Evolutionary conservation across 2,113 vertebrate species (phyloP).

Genomic region (Plectropomus leopardus): DNA sequence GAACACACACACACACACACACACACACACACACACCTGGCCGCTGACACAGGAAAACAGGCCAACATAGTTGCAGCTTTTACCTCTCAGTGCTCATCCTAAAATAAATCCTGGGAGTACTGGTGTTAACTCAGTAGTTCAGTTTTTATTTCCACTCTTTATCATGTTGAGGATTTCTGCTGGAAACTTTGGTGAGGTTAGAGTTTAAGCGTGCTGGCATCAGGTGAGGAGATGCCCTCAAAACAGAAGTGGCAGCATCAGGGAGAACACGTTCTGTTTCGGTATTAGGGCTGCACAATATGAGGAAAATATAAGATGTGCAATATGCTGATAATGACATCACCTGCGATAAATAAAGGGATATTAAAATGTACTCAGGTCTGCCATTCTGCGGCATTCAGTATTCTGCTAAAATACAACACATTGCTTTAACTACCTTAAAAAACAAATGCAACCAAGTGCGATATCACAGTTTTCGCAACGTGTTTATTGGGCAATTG

Average conservation of each 20-base stretch:
- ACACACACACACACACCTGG: conserved; percentile 11
- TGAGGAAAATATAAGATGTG: too few relatives aligned
- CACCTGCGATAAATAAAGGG: too few relatives aligned
- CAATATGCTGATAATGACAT: too few relatives aligned
- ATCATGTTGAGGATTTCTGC: not conserved
- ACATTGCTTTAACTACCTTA: too few relatives aligned
- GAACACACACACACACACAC: conserved; percentile 28
- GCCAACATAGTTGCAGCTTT: not conserved
- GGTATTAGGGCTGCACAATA: too few relatives aligned
- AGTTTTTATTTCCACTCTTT: not conserved
- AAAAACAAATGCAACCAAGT: too few relatives aligned
- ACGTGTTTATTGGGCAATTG: too few relatives aligned
- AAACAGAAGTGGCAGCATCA: not conserved
- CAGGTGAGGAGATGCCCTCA: not conserved
- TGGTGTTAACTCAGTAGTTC: not conserved
- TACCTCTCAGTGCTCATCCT: too few relatives aligned
- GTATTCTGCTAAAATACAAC: too few relatives aligned
- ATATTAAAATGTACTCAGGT: too few relatives aligned
- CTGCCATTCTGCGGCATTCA: too few relatives aligned
- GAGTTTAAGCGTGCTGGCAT: not conserved
- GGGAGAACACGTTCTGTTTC: not conserved
- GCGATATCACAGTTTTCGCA: too few relatives aligned
- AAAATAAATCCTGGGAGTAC: not conserved
- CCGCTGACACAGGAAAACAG: conserved; percentile 39
- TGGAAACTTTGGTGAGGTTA: not conserved